Evolutionary conservation across 2,797 vertebrate species (phyloP).

Genomic region (Oreonectes daqikongensis): DNA sequence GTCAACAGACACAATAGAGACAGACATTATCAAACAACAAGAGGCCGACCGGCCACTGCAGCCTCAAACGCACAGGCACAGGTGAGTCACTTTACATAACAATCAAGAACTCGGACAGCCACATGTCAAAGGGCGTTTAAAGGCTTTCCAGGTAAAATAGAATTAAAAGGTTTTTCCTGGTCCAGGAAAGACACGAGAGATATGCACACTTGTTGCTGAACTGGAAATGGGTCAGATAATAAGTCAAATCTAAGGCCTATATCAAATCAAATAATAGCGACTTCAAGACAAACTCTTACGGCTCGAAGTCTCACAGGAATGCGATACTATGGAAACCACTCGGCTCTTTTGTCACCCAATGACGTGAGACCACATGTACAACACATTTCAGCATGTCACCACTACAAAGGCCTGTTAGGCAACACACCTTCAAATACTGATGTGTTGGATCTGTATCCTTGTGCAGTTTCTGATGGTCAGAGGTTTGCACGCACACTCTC

Average conservation of each 20-base stretch:
- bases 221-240: constrained; percentile 47
- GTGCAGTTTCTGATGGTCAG: constrained; percentile 36
- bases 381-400: constrained; percentile 52
- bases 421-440: constrained; percentile 49
- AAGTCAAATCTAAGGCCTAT: constrained; percentile 39
- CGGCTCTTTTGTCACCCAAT: constrained; percentile 54
- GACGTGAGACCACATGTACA: constrained; percentile 54
- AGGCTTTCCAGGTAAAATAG: neutral
- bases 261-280: constrained; percentile 45
- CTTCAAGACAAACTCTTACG: constrained; percentile 40
- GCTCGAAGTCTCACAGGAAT: constrained; percentile 57
- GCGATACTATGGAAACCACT: constrained; percentile 58
- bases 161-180: neutral
- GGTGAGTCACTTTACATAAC: constrained; percentile 47
- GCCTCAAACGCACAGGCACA: constrained; percentile 57
- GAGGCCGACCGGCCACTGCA: constrained; percentile 61
- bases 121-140: neutral
- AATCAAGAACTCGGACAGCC: constrained; percentile 27
- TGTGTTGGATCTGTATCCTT: constrained; percentile 30
- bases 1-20: constrained; percentile 69
- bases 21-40: constrained; percentile 59
- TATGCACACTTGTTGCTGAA: neutral
- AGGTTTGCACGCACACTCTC: constrained; percentile 25
- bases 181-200: neutral
- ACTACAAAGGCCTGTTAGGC: constrained; percentile 46